A percentile compares a stretch with the other conserved stretches of the same genome.
Conservation (phyloP, 2,797 vertebrate genomes). For the Neosilurus mollespiculum region DNA sequence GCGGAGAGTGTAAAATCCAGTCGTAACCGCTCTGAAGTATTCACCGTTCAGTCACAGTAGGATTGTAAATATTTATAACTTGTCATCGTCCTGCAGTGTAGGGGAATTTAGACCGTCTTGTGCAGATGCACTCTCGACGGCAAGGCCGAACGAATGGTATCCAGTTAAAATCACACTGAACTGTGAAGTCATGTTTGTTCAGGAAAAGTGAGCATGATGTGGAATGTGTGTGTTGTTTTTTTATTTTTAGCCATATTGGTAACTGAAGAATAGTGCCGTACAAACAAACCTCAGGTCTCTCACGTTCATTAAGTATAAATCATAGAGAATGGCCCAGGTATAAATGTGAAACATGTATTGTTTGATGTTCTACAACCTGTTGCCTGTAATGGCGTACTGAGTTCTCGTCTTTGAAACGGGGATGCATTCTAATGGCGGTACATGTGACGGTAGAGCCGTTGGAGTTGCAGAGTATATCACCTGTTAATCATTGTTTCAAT, state of each 20-base stretch:
- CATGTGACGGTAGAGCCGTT: not conserved
- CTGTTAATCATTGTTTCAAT: conserved; percentile 7
- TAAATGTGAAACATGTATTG: not conserved
- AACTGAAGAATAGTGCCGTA: no score
- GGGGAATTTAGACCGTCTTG: not conserved
- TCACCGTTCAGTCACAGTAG: not conserved
- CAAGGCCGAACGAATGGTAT: not conserved
- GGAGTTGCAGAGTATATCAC: not conserved
- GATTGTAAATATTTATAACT: not conserved
- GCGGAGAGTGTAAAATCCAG: not conserved
- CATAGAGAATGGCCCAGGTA: not conserved
- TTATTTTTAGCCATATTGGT: not conserved
- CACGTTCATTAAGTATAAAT: not conserved
- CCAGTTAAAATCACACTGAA: not conserved
- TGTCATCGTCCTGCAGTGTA: not conserved
- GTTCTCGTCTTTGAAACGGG: not conserved
- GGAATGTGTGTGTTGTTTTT: not conserved
- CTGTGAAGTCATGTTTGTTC: not conserved
- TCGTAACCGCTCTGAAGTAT: not conserved
- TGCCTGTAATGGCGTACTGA: not conserved
- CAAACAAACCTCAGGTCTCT: no score
- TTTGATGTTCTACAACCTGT: not conserved
- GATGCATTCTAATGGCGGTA: not conserved
- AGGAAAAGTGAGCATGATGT: not conserved
- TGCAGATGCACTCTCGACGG: not conserved